Evolutionary conservation across 2,888 invertebrate species (phyloP).

Genomic region (Bembecia ichneumoniformis): DNA sequence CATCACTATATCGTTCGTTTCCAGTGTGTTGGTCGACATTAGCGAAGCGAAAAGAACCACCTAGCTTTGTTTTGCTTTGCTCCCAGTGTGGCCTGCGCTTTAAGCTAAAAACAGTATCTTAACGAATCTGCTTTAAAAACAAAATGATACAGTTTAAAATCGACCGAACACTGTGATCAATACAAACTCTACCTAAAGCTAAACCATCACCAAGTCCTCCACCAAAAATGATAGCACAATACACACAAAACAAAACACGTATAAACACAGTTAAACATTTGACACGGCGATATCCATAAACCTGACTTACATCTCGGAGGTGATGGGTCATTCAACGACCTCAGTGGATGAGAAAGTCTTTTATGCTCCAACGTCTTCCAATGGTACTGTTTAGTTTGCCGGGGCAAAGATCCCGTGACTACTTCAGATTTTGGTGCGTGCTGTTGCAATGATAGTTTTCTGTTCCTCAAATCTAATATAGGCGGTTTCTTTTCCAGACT

Average conservation of each 20-base stretch:
- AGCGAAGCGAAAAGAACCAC: too few relatives aligned
- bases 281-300: slow-evolving; percentile 22
- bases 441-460: slow-evolving; percentile 51
- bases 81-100: too few relatives aligned
- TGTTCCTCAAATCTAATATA: slow-evolving; percentile 17
- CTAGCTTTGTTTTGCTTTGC: too few relatives aligned
- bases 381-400: slow-evolving; percentile 43
- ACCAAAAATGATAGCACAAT: slow-evolving; percentile 5
- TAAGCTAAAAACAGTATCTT: too few relatives aligned
- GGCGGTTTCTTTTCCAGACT: slow-evolving; percentile 32
- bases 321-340: slow-evolving; percentile 50
- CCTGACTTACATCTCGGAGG: slow-evolving; percentile 56
- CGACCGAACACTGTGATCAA: too few relatives aligned
- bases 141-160: too few relatives aligned
- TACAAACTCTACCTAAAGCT: neutral
- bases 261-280: slow-evolving; percentile 20
- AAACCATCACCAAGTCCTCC: slow-evolving; percentile 17
- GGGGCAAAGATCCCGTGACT: slow-evolving; percentile 46
- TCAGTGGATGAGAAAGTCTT: slow-evolving; percentile 54
- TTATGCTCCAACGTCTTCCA: slow-evolving; percentile 65
- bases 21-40: too few relatives aligned
- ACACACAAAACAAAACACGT: slow-evolving; percentile 2
- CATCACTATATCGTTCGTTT: too few relatives aligned
- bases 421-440: slow-evolving; percentile 25
- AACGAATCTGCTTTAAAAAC: too few relatives aligned